phyloP scores from a whole-genome alignment of 2,797 vertebrate species.

The Sphaeramia orbicularis region DNA sequence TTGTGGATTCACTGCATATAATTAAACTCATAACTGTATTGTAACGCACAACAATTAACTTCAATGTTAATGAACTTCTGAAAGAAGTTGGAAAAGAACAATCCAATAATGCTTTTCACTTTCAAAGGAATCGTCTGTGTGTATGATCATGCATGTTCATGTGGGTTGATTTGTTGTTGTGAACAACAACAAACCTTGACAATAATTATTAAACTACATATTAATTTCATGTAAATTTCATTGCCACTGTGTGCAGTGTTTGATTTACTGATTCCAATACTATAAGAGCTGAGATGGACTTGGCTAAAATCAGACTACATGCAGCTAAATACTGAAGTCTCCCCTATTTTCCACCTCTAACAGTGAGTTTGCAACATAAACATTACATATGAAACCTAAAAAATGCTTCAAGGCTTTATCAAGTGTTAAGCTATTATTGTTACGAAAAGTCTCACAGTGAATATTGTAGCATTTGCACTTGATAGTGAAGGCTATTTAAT shows the following conservation, averaged over 20 bases:
- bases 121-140: conserved; percentile 27
- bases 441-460: conserved; percentile 44
- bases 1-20: conserved; percentile 56
- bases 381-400: conserved; percentile 28
- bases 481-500: conserved; percentile 72
- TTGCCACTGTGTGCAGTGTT: conserved; percentile 41
- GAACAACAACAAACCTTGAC: conserved; percentile 30
- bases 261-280: conserved; percentile 38
- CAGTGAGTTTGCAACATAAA: conserved; percentile 10
- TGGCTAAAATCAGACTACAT: conserved; percentile 23
- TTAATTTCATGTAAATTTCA: conserved; percentile 49
- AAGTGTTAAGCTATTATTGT: conserved; percentile 46
- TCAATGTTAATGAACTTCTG: conserved; percentile 56
- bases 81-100: conserved; percentile 31
- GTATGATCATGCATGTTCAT: conserved; percentile 7
- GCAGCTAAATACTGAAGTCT: conserved; percentile 16
- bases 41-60: conserved; percentile 58
- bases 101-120: not conserved
- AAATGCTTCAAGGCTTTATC: conserved; percentile 37
- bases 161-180: conserved; percentile 8
- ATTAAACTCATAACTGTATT: conserved; percentile 60
- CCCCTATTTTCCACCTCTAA: conserved; percentile 1
- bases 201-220: conserved; percentile 35
- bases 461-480: conserved; percentile 45
- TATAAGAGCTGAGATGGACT: not conserved